Conservation (phyloP, 2,888 invertebrate genomes). For the Drosophila cracens region DNA sequence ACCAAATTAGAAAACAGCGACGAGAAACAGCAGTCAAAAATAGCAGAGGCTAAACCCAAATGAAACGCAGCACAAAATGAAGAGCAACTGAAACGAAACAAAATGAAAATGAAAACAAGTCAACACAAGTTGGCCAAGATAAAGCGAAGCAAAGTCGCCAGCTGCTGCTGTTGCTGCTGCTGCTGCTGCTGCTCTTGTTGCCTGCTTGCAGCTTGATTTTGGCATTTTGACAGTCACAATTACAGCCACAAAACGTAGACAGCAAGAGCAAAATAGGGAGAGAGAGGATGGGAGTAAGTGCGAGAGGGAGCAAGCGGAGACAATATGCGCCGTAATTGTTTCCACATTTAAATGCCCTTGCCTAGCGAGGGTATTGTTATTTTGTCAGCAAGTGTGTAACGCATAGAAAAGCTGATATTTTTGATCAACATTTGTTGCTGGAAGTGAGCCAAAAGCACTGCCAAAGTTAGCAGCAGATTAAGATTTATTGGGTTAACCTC, state of each 20-base stretch:
- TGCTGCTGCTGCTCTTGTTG: neutral
- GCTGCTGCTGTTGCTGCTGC: neutral
- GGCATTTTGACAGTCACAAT: conserved; percentile 46
- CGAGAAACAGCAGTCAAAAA: conserved; percentile 27
- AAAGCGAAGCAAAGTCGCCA: conserved; percentile 15
- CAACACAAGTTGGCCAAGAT: conserved; percentile 53
- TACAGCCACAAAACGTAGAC: conserved; percentile 33
- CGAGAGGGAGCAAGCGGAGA: conserved; percentile 39
- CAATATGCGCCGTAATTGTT: conserved; percentile 62
- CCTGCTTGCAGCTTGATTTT: conserved; percentile 56
- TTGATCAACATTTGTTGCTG: neutral
- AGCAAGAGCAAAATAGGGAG: neutral
- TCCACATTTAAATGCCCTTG: conserved; percentile 18
- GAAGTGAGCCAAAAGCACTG: neutral
- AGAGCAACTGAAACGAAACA: conserved; percentile 13
- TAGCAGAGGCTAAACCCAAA: conserved; percentile 7
- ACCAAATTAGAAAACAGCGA: conserved; percentile 58
- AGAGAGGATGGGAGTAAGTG: too few relatives aligned
- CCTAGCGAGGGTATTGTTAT: neutral
- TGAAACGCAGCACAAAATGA: conserved; percentile 10
- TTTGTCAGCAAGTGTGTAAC: neutral
- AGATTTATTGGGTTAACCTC: neutral
- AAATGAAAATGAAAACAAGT: conserved; percentile 12
- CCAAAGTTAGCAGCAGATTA: neutral
- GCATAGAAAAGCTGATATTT: neutral